Evolutionary conservation across 2,113 vertebrate genomes (phyloP).

Genomic region (Gambusia affinis): DNA sequence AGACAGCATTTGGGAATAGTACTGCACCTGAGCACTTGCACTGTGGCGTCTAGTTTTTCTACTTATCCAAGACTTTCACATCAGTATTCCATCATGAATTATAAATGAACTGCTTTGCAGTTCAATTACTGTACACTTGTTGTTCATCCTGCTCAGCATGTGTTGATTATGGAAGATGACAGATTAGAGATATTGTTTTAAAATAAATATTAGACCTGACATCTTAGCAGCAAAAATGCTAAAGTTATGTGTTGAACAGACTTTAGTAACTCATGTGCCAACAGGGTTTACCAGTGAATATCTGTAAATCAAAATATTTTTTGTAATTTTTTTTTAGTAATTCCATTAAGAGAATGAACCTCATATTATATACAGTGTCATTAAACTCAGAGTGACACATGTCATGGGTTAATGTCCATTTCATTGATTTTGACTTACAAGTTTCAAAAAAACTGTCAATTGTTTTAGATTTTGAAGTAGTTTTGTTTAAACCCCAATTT

Average conservation of each 20-base stretch:
- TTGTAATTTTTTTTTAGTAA: no score
- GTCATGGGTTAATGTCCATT: no score
- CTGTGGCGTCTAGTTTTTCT: constrained; percentile 24
- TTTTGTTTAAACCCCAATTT: no score
- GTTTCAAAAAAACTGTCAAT: no score
- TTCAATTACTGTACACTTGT: constrained; percentile 44
- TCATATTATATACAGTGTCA: no score
- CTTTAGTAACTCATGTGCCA: no score
- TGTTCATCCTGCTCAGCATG: constrained; percentile 15
- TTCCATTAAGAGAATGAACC: no score
- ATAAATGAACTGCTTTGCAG: constrained; percentile 29
- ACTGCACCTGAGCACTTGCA: constrained; percentile 1
- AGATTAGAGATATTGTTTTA: constrained; percentile 16
- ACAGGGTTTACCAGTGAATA: no score
- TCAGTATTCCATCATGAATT: constrained; percentile 33
- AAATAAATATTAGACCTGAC: constrained; percentile 3
- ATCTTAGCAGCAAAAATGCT: not conserved
- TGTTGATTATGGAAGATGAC: constrained; percentile 30
- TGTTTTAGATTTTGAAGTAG: no score
- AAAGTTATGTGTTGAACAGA: not conserved
- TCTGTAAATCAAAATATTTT: no score
- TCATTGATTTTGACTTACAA: no score
- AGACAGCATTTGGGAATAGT: constrained; percentile 17
- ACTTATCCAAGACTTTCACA: constrained; percentile 27
- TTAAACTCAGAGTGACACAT: no score